Conservation (phyloP, 1,140 invertebrate genomes). For the Bombus huntii region DNA sequence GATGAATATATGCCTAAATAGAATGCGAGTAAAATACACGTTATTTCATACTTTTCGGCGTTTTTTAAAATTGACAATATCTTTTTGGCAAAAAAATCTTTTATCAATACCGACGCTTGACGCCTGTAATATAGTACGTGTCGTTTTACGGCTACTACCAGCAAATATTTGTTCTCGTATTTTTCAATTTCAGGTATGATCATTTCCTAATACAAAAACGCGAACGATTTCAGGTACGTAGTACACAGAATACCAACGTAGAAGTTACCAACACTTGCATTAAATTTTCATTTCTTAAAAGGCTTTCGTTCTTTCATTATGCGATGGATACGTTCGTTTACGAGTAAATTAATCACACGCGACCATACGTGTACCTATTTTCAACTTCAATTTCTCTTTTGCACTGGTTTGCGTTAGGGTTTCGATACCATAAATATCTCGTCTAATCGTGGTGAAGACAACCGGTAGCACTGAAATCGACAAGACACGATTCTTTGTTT, state of each 20-base stretch:
- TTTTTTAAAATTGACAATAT: too few species aligned
- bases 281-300: background rate
- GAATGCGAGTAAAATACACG: too few species aligned
- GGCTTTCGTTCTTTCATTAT: background rate
- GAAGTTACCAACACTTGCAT: background rate
- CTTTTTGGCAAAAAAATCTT: too few species aligned
- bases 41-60: too few species aligned
- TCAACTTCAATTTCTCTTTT: slow-evolving; percentile 22
- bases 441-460: background rate
- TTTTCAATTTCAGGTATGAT: too few species aligned
- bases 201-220: too few species aligned
- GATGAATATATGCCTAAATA: too few species aligned
- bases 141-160: too few species aligned
- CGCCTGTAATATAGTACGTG: too few species aligned
- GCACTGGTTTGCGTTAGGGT: background rate
- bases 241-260: background rate
- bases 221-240: background rate
- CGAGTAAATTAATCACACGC: background rate
- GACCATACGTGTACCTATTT: slow-evolving; percentile 7
- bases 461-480: background rate
- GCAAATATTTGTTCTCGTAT: too few species aligned
- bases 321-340: background rate
- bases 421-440: slow-evolving; percentile 39
- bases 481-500: background rate
- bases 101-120: too few species aligned